Evolutionary conservation across 1,140 invertebrate genomes (phyloP).

Genomic region (Coelopa frigida): DNA sequence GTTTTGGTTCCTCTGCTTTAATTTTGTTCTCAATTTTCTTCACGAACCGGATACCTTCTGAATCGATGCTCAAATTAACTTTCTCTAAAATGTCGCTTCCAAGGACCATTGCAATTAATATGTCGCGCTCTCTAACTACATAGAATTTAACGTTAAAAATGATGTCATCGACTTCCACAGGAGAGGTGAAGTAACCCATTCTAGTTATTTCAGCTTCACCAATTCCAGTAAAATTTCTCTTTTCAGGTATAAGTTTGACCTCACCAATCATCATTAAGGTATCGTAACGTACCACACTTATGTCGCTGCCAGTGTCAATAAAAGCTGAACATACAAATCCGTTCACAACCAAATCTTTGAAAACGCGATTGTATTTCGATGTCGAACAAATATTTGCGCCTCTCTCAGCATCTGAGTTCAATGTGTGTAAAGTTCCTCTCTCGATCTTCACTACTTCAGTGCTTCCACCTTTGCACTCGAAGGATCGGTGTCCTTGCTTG

Average conservation of each 20-base stretch:
- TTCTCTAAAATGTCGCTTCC: background rate
- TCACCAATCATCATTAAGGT: background rate
- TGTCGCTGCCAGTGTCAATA: constrained; percentile 1
- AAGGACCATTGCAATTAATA: background rate
- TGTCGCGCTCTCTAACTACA: background rate
- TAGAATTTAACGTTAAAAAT: background rate
- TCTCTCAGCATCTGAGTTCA: background rate
- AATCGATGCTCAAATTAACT: background rate
- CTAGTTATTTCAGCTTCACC: background rate
- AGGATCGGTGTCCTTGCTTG: background rate
- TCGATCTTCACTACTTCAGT: background rate
- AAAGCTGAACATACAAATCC: background rate
- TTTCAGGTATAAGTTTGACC: background rate
- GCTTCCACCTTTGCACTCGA: background rate
- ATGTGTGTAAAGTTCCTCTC: background rate
- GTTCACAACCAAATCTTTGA: background rate
- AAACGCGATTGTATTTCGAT: background rate
- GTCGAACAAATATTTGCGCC: background rate
- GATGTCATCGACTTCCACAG: background rate
- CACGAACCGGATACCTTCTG: constrained; percentile 1
- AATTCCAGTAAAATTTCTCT: background rate
- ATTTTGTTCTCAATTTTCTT: background rate
- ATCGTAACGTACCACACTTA: no score
- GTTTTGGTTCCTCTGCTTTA: no score
- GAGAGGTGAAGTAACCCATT: background rate